Conservation (phyloP, 2,888 invertebrate species). For the Ypsolopha sequella region DNA sequence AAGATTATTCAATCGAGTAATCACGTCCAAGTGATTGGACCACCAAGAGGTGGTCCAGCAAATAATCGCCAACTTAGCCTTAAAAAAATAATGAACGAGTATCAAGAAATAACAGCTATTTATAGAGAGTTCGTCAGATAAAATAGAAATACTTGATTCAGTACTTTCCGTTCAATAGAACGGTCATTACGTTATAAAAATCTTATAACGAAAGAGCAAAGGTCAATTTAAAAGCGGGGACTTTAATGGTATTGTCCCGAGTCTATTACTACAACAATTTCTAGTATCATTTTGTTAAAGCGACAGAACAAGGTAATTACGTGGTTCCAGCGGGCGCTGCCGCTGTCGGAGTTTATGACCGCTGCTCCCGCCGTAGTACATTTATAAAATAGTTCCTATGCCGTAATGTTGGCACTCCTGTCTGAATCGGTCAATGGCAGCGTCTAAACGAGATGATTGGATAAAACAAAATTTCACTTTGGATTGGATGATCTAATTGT, state of each 20-base stretch:
- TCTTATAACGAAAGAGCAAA: slow-evolving; percentile 14
- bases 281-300: slow-evolving; percentile 12
- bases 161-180: too few relatives aligned
- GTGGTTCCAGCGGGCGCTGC: slow-evolving; percentile 8
- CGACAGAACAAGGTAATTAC: slow-evolving; percentile 10
- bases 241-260: slow-evolving; percentile 10
- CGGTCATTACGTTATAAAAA: background rate
- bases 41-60: too few relatives aligned
- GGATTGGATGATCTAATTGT: too few relatives aligned
- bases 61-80: too few relatives aligned
- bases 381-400: slow-evolving; percentile 9
- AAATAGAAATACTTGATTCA: too few relatives aligned
- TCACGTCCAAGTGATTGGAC: too few relatives aligned
- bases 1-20: too few relatives aligned
- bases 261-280: slow-evolving; percentile 16
- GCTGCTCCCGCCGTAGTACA: slow-evolving; percentile 12
- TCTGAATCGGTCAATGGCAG: background rate
- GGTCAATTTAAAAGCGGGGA: slow-evolving; percentile 4
- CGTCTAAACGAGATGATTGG: too few relatives aligned
- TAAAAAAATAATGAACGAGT: too few relatives aligned
- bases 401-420: background rate
- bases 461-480: too few relatives aligned
- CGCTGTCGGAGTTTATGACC: slow-evolving; percentile 17
- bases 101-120: too few relatives aligned
- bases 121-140: too few relatives aligned